Evolutionary conservation across 1,140 invertebrate genomes (phyloP).

Genomic region (Macrostomum lignano): DNA sequence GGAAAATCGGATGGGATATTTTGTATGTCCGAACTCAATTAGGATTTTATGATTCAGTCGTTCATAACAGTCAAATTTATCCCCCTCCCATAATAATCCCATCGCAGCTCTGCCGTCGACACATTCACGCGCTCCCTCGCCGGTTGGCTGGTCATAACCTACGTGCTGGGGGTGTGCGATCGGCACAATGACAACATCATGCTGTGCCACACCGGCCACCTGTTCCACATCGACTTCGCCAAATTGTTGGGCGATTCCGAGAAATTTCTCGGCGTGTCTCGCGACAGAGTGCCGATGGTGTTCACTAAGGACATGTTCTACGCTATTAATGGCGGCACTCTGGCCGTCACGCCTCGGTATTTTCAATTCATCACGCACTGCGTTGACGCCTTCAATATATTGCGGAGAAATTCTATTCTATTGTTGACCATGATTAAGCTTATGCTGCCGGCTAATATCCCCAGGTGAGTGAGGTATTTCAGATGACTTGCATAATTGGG

Average conservation of each 20-base stretch:
- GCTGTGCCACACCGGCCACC: conserved; percentile 52
- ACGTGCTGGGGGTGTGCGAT: conserved; percentile 82
- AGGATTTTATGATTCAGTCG: too few relatives aligned
- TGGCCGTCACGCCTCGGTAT: conserved; percentile 70
- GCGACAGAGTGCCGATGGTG: conserved; percentile 90
- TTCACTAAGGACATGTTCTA: conserved; percentile 95
- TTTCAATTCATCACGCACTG: conserved; percentile 95
- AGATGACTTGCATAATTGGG: too few relatives aligned
- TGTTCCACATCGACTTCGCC: conserved; percentile 97
- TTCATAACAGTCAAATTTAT: too few relatives aligned
- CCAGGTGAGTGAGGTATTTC: too few relatives aligned
- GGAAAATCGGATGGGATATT: too few relatives aligned
- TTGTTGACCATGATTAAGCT: conserved; percentile 69
- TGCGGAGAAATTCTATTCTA: conserved; percentile 67
- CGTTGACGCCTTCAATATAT: conserved; percentile 78
- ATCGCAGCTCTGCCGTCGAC: too few relatives aligned
- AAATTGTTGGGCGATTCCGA: conserved; percentile 90
- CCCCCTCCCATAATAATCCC: too few relatives aligned
- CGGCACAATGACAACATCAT: conserved; percentile 86
- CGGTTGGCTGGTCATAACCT: conserved; percentile 93
- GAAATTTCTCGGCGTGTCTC: conserved; percentile 80
- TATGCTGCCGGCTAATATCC: too few relatives aligned
- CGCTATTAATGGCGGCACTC: conserved; percentile 72
- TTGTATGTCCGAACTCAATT: too few relatives aligned
- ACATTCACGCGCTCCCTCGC: conserved; percentile 30